Conservation (phyloP, 2,797 vertebrate species). For the Siniperca scherzeri region DNA sequence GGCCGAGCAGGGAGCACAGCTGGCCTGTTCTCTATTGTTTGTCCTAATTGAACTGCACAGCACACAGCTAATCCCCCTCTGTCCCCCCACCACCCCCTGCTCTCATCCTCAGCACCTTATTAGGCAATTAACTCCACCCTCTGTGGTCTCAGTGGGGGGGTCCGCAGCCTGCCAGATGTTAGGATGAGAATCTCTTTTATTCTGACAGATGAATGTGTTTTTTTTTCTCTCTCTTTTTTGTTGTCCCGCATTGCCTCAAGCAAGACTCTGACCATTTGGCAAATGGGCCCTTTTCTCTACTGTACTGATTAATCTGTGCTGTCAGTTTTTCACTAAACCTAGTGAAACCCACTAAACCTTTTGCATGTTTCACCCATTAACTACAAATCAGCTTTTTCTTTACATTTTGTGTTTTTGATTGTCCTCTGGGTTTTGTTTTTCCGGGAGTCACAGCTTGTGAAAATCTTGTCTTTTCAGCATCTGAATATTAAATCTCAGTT, state of each 20-base stretch:
- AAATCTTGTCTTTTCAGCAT: not conserved
- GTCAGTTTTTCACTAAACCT: not conserved
- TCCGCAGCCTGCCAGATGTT: slow-evolving; percentile 65
- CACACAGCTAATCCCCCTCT: slow-evolving; percentile 64
- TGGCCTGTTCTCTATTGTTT: slow-evolving; percentile 71
- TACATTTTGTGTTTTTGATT: no score
- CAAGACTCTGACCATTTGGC: slow-evolving; percentile 31
- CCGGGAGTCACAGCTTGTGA: not conserved
- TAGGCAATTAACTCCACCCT: slow-evolving; percentile 74
- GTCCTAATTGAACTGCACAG: slow-evolving; percentile 74
- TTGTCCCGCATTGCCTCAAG: slow-evolving; percentile 34
- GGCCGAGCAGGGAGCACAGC: slow-evolving; percentile 66
- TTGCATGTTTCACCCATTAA: not conserved
- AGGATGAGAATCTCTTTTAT: slow-evolving; percentile 61
- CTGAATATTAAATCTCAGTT: not conserved
- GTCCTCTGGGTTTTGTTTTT: no score
- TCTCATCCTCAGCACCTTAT: slow-evolving; percentile 69
- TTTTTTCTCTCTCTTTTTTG: slow-evolving; percentile 11
- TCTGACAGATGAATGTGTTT: slow-evolving; percentile 56
- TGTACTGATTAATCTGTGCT: not conserved
- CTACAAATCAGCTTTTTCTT: no score
- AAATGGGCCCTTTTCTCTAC: slow-evolving; percentile 8
- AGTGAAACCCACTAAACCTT: not conserved
- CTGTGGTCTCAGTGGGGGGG: slow-evolving; percentile 51
- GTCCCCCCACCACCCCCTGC: not conserved